Conservation (phyloP, 2,797 vertebrate species). For the Decapterus maruadsi region DNA sequence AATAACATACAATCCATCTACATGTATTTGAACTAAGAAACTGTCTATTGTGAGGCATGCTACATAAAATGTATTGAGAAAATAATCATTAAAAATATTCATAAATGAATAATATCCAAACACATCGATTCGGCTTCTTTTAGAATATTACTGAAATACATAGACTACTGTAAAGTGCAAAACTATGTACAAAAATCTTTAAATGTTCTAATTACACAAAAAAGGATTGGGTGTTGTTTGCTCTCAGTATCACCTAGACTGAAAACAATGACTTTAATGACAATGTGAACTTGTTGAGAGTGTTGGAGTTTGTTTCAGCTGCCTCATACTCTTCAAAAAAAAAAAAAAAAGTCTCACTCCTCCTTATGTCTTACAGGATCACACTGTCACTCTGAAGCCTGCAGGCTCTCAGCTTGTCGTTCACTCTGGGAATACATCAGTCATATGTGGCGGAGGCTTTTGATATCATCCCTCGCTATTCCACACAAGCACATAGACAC, state of each 20-base stretch:
- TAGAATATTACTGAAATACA: neutral
- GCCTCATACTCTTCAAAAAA: neutral
- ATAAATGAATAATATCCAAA: neutral
- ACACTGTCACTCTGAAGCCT: slow-evolving; percentile 23
- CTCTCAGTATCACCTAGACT: slow-evolving; percentile 11
- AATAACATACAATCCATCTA: neutral
- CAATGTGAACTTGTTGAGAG: slow-evolving; percentile 33
- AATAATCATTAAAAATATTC: neutral
- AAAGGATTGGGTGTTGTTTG: neutral
- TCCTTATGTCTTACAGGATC: slow-evolving; percentile 14
- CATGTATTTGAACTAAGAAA: neutral
- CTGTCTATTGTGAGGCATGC: neutral
- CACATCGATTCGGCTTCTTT: neutral
- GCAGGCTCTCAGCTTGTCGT: slow-evolving; percentile 5
- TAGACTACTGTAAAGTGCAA: neutral
- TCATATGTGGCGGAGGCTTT: neutral
- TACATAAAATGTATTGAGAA: neutral
- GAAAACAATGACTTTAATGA: slow-evolving; percentile 14
- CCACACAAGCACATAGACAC: slow-evolving; percentile 19
- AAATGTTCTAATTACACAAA: slow-evolving; percentile 7
- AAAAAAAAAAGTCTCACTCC: slow-evolving; percentile 13
- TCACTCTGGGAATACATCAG: slow-evolving; percentile 34
- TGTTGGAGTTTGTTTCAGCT: slow-evolving; percentile 21
- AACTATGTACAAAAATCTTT: neutral
- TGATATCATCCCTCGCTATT: neutral